Conservation (phyloP, 2,888 invertebrate genomes). For the Nezara viridula region DNA sequence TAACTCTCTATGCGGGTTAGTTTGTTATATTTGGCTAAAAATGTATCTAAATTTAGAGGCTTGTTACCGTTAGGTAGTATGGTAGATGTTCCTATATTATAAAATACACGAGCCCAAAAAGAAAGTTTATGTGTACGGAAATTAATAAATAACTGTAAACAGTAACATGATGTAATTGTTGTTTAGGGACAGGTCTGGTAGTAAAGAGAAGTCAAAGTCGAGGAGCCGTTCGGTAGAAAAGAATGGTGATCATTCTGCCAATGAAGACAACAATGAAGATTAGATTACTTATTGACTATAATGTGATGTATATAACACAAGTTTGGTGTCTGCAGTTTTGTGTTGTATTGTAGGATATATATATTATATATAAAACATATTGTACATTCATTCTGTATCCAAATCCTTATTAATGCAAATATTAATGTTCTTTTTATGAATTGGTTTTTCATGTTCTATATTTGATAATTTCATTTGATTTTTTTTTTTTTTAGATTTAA, state of each 20-base stretch:
- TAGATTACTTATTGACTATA: conserved; percentile 39
- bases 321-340: neutral
- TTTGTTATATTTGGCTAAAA: no score
- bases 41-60: no score
- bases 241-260: conserved; percentile 70
- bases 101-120: no score
- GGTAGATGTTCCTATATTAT: no score
- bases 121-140: no score
- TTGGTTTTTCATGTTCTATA: conserved; percentile 29
- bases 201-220: conserved; percentile 75
- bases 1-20: no score
- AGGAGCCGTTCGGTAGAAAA: conserved; percentile 72
- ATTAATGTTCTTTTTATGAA: conserved; percentile 50
- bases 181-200: conserved; percentile 78
- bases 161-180: no score
- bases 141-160: no score
- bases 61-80: no score
- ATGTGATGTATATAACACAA: conserved; percentile 45
- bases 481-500: conserved; percentile 51
- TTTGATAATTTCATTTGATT: conserved; percentile 50
- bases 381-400: conserved; percentile 49
- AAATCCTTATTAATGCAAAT: conserved; percentile 39
- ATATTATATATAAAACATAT: conserved; percentile 31
- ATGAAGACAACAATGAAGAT: conserved; percentile 64
- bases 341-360: conserved; percentile 34